phyloP scores from a whole-genome alignment of 2,113 vertebrate species.

The Halcyon malimbica region DNA sequence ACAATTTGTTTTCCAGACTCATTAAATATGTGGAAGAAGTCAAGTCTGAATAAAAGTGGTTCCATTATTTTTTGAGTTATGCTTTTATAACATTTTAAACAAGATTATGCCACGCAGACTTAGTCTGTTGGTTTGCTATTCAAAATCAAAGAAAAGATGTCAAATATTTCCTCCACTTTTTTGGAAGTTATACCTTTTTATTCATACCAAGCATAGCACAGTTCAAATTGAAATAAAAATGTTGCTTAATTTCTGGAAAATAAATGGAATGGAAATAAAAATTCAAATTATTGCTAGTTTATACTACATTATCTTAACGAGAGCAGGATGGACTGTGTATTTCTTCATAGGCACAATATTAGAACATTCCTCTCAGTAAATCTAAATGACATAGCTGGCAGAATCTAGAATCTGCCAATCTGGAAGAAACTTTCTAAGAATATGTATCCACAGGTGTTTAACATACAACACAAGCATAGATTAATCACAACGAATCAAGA shows the following conservation, averaged over 20 bases:
- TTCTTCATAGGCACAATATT: background rate
- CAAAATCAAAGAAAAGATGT: background rate
- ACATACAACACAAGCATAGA: background rate
- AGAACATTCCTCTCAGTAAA: background rate
- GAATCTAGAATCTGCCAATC: background rate
- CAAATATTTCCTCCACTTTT: background rate
- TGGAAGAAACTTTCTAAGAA: background rate
- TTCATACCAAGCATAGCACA: background rate
- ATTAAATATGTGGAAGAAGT: slow-evolving; percentile 20
- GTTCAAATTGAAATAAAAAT: background rate
- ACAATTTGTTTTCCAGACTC: slow-evolving; percentile 30
- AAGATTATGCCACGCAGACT: slow-evolving; percentile 6
- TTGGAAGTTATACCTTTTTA: background rate
- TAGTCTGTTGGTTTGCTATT: background rate
- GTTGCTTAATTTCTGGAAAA: background rate
- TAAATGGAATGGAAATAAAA: background rate
- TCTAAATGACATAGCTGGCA: background rate
- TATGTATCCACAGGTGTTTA: background rate
- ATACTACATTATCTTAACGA: background rate
- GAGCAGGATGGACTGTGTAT: background rate
- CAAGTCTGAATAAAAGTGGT: slow-evolving; percentile 30
- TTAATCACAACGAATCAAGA: background rate
- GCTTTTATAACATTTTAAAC: slow-evolving; percentile 46
- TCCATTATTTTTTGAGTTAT: slow-evolving; percentile 26
- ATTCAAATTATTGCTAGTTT: background rate